A percentile compares a stretch with the other conserved stretches of the same genome.
Evolutionary conservation across 2,888 invertebrate species (phyloP).

Genomic region (Cephus spinipes): DNA sequence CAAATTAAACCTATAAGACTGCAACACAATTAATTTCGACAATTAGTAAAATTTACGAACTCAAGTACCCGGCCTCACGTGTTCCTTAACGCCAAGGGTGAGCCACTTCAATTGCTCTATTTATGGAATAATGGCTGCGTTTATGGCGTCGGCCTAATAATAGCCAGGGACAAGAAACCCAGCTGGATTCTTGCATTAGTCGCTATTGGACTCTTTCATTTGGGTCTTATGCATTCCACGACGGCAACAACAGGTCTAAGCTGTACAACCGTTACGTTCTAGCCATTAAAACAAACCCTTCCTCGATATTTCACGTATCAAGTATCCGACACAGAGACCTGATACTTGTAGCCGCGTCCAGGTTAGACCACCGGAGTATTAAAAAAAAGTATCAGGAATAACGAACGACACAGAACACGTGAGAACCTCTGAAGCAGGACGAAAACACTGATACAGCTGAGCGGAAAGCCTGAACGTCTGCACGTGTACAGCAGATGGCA

Average conservation of each 20-base stretch:
- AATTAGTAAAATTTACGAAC: neutral
- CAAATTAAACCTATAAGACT: no score
- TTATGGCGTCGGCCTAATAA: slow-evolving; percentile 5
- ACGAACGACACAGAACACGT: neutral
- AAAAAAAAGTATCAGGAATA: no score
- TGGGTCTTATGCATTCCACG: no score
- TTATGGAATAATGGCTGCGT: slow-evolving; percentile 18
- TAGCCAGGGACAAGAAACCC: slow-evolving; percentile 2
- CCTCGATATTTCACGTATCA: no score
- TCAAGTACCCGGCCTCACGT: neutral
- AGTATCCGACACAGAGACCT: no score
- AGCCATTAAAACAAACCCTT: no score
- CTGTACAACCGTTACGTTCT: slow-evolving; percentile 6
- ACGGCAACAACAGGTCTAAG: no score
- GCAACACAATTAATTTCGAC: no score
- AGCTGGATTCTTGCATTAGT: slow-evolving; percentile 6
- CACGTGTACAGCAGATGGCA: slow-evolving; percentile 35
- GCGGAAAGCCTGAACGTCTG: slow-evolving; percentile 8
- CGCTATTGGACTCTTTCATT: neutral
- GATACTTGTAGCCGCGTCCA: no score
- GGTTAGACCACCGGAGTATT: no score
- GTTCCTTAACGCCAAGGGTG: slow-evolving; percentile 4
- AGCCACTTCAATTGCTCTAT: slow-evolving; percentile 18
- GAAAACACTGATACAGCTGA: slow-evolving; percentile 20
- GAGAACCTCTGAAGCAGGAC: slow-evolving; percentile 23